Base-by-base conservation (phyloP, 2,888 invertebrate species). In the Trileptium ribeirensis region DNA sequence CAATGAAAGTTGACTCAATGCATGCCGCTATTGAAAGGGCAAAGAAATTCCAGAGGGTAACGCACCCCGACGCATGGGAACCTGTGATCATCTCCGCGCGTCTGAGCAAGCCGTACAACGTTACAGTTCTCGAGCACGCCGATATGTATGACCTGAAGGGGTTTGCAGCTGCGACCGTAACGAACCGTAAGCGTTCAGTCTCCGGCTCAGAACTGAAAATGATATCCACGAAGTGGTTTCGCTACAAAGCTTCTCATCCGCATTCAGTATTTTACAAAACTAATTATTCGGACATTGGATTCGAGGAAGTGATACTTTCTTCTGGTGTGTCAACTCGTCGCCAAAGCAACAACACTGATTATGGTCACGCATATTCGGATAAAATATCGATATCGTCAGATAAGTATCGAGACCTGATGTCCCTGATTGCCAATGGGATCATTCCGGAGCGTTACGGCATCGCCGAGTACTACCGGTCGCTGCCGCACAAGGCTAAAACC, bases 1-100 rank as follows among this genome's bases (percentile, higher is more conserved):
- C 51, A 3, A 79, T 79, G 79, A 67, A 79, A 67, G 79, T 79
- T 3, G 79, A 79, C 67, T 70, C 79, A 2, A 79, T 79, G 79
- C 79, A 79, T 37, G 51, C 79, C 3, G 70, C 70, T 15, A 70
- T 70, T n/a, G 70, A 70, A 36, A 33, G 29, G 15, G 70, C 70
- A 19, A 70, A 70, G 29, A 70, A 70, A n/a, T 33, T 33, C 36
- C 70, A 70, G 29, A 70, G 36, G 31, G 29, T 70, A 19, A 33
- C 15, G 33, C 8, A 33, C 8, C 70, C 70, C 8, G 15, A 8
- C 8, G 70, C 29, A 15, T 70, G 70, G 70, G 31, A 70, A 8
- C 29, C 29, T n/a, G 36, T 70, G 15, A 70, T 70, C 31, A 8
- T 70, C 70, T 31, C 33, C 15, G 70, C 70, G 15, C 8, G 70